These are phyloP conservation scores for Oriolus oriolus DNA, from an alignment of 2,113 vertebrate species.

Conservation along the genomic window DNA sequence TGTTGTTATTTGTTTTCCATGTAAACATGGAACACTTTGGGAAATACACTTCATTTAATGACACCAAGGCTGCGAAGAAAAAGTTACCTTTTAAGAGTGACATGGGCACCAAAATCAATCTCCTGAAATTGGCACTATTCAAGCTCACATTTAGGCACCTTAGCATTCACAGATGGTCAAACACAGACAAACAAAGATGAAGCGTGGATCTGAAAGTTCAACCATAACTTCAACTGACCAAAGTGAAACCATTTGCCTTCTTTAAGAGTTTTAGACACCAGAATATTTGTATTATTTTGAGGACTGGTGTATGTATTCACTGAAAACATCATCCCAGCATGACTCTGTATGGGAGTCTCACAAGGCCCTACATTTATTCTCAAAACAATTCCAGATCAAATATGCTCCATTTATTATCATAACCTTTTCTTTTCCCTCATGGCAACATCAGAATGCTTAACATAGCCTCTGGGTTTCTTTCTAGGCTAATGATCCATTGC, in stretches of 20 bases:
- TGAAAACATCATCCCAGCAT: background rate
- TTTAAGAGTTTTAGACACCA: background rate
- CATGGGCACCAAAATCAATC: background rate
- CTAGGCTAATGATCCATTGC: background rate
- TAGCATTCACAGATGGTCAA: background rate
- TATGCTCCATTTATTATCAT: background rate
- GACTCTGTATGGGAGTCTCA: background rate
- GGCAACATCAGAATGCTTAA: background rate
- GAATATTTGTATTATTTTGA: background rate
- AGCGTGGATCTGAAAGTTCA: background rate
- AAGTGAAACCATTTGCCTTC: background rate
- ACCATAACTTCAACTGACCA: background rate
- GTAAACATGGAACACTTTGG: background rate
- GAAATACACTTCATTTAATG: background rate
- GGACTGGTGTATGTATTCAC: background rate
- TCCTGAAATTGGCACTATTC: background rate
- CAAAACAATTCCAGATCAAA: background rate
- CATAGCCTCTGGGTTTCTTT: background rate
- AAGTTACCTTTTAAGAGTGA: background rate
- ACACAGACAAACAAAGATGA: background rate
- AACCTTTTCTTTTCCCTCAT: background rate
- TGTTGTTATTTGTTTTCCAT: background rate
- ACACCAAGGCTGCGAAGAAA: background rate
- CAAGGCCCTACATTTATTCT: background rate
- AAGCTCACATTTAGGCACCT: background rate